Percentiles rank a stretch among this genome's conserved stretches.
phyloP scores from a whole-genome alignment of 1,140 invertebrate species.

The Riptortus pedestris region DNA sequence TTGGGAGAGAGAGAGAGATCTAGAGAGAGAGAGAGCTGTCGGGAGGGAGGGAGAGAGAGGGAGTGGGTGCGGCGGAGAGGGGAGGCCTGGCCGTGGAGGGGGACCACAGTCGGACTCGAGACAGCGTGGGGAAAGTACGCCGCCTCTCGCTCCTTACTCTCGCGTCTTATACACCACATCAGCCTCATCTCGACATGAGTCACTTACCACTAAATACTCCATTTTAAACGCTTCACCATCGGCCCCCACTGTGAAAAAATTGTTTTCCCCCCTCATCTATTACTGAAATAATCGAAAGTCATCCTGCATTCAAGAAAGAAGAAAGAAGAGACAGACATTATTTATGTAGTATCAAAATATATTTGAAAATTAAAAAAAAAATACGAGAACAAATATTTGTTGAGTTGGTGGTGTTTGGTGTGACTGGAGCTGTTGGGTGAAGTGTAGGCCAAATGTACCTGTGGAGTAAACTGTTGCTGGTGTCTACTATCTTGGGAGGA shows the following conservation, averaged over 20 bases:
- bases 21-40: too few species aligned
- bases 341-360: not conserved
- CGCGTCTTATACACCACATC: constrained; percentile 11
- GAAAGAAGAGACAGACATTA: not conserved
- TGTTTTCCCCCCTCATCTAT: not conserved
- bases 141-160: not conserved
- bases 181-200: not conserved
- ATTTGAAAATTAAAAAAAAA: too few species aligned
- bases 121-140: not conserved
- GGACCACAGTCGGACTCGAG: not conserved
- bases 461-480: not conserved
- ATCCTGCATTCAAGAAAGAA: not conserved
- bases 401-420: not conserved
- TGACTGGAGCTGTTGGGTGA: not conserved
- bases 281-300: not conserved
- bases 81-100: not conserved
- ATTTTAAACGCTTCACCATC: not conserved
- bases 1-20: too few species aligned
- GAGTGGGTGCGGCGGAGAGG: too few species aligned
- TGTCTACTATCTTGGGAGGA: not conserved
- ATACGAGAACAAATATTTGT: too few species aligned
- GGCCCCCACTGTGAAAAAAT: not conserved
- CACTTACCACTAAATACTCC: not conserved
- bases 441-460: not conserved
- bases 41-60: not conserved